Base-by-base conservation (phyloP, 2,797 vertebrate genomes). In the Hydrolagus colliei region DNA sequence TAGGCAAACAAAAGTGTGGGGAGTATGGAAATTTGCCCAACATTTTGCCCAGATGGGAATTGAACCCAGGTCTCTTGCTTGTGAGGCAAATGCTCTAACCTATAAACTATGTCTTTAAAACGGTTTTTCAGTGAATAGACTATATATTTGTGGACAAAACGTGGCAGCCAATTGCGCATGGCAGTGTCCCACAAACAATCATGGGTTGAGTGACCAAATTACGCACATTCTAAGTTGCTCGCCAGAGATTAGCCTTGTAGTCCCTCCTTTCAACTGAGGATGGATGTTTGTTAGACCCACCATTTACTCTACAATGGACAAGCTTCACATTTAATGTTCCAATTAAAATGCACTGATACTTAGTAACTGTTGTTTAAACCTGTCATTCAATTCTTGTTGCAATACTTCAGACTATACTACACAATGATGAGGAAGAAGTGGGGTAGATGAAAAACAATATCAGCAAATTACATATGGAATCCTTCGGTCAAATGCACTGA, bases 301-400 rank as follows among this genome's bases (percentile, higher is more conserved):
- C 32, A 68, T 84, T 68, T 71, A 84, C 32, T 71, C 41, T 84
- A 63, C n/a, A 84, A 35, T 52, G 10, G 62, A 4, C 20, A 68
- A 32, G 35, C 65, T 41, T 84, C 65, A 41, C 52, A 71, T 10
- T 52, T 63, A 41, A 52, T 52, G 9, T 71, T 84, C 41, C 52
- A 84, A 84, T 84, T 84, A 82, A 82, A 68, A 41, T 82, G 63
- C 63, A 82, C 35, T 32, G 11, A 84, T 41, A 84, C 18, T 20
- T 10, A 13, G 35, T 9, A 35, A 16, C 11, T 5, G 41, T 67
- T 35, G 65, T 71, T 52, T 27, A 27, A 84, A 68, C 35, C 9
- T 68, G 32, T 13, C 79, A 71, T 84, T 68, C 79, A 84, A 68
- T 71, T 10, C 65, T 52, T 71, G 79, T 84, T 84, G 71, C 41